Evolutionary conservation across 1,140 invertebrate genomes (phyloP).

Genomic region (Stegodyphus dumicola): DNA sequence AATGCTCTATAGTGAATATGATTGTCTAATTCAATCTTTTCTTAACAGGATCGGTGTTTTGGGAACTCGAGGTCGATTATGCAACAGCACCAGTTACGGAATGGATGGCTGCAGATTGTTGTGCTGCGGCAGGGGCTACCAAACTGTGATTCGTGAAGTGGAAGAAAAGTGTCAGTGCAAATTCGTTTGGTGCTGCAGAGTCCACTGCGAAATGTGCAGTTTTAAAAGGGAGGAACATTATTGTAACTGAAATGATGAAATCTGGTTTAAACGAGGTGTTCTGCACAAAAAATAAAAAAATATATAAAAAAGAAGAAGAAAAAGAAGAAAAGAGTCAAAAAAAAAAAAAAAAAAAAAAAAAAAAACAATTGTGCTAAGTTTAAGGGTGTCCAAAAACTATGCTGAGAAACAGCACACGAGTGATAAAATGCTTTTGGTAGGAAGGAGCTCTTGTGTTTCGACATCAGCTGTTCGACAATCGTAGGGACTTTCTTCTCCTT

Average conservation of each 20-base stretch:
- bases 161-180: conserved; percentile 89
- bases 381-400: neutral
- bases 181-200: conserved; percentile 95
- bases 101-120: conserved; percentile 85
- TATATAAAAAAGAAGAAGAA: neutral
- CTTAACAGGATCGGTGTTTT: conserved; percentile 72
- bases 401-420: conserved; percentile 4
- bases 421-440: neutral
- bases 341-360: neutral
- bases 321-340: neutral
- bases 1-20: neutral
- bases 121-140: conserved; percentile 85
- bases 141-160: conserved; percentile 76
- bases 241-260: conserved; percentile 50
- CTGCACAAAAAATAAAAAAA: neutral
- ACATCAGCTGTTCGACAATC: conserved; percentile 39
- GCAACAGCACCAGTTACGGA: conserved; percentile 81
- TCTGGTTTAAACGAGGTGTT: conserved; percentile 11
- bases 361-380: neutral
- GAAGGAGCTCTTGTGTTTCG: conserved; percentile 8
- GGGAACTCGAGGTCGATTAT: conserved; percentile 82
- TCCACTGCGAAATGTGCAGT: conserved; percentile 86
- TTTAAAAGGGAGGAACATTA: conserved; percentile 58
- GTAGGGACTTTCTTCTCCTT: conserved; percentile 18
- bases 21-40: neutral